phyloP scores from a whole-genome alignment of 2,888 invertebrate species.

The Onchidella celtica region DNA sequence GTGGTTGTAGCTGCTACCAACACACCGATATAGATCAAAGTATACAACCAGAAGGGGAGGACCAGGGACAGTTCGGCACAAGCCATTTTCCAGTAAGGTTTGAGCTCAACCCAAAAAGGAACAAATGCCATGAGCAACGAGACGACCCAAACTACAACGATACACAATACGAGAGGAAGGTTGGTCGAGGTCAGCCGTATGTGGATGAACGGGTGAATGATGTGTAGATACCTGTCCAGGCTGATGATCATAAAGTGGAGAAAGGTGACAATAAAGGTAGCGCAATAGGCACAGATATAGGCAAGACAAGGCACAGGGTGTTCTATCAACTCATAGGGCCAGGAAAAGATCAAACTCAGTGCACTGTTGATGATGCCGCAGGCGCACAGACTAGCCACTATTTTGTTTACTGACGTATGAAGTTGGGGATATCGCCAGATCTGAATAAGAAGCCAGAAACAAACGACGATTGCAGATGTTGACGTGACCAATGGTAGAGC shows the following conservation, averaged over 20 bases:
- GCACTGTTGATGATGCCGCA: not conserved
- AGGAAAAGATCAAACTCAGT: not conserved
- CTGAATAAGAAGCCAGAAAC: not conserved
- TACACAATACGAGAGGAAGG: not conserved
- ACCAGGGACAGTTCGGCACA: not conserved
- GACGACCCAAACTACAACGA: not conserved
- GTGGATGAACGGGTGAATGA: not conserved
- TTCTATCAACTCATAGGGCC: not conserved
- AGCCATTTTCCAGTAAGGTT: not conserved
- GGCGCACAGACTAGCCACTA: not conserved
- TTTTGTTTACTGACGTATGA: not conserved
- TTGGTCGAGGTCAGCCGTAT: not conserved
- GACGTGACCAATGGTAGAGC: too few relatives aligned
- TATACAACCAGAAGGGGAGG: not conserved
- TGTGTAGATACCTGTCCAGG: not conserved
- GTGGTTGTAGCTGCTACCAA: not conserved
- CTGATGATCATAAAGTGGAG: not conserved
- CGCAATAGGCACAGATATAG: not conserved
- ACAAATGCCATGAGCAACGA: not conserved
- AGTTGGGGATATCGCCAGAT: not conserved
- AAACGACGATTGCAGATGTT: not conserved
- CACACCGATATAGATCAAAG: not conserved
- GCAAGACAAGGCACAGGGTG: not conserved
- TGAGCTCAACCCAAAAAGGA: not conserved
- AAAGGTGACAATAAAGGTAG: not conserved